Evolutionary conservation across 2,888 invertebrate genomes (phyloP), one percentile per base, ranked within the genome.

Genomic region (Ariolimax columbianus): DNA sequence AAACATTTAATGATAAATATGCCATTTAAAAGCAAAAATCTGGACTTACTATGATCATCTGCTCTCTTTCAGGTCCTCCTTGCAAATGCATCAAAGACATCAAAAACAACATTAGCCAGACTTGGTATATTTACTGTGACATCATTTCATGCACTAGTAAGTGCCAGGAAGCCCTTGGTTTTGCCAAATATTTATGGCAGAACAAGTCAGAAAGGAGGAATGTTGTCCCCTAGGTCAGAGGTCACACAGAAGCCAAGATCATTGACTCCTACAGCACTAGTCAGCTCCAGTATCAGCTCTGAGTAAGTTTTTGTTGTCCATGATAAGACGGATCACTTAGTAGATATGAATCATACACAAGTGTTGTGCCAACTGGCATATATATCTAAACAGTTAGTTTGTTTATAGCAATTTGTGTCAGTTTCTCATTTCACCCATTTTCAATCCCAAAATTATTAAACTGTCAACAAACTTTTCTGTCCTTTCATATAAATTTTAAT

Each of bases 121-220:
- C 95, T 99, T 93, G 98, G 98, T 87, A 98, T 98, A 92, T 98
- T 98, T 96, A 98, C 98, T 82, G 98, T 99, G 90, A 98, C 98
- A 85, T 98, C 98, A 89, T 98, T 99, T 95, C 98, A 99, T 95
- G 99, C 98, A 90, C 98, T 98, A 94, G 98, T 99, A 91, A 98
- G 98, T 94, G 98, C 98, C 86, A 96, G 99, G 89, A 98, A 98
- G 92, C 98, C 98, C 0, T 89, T 92, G 73, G 89, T 91, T 43
- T 89, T 92, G 87, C 92, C 92, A 26, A 91, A 91, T 86, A 89
- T 91, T 78, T 91, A 91, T 86, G 90, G 90, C 43, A 90, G 90
- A 82, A 90, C 90, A 30, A 86, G 88, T 83, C 91, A 91, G 87
- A 91, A 90, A 84, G 92, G 91, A 40, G 89, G 91, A 23, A 88